Evolutionary conservation across 2,888 invertebrate genomes (phyloP), one percentile per base, ranked within the genome.

Genomic region (Lagria hirta): DNA sequence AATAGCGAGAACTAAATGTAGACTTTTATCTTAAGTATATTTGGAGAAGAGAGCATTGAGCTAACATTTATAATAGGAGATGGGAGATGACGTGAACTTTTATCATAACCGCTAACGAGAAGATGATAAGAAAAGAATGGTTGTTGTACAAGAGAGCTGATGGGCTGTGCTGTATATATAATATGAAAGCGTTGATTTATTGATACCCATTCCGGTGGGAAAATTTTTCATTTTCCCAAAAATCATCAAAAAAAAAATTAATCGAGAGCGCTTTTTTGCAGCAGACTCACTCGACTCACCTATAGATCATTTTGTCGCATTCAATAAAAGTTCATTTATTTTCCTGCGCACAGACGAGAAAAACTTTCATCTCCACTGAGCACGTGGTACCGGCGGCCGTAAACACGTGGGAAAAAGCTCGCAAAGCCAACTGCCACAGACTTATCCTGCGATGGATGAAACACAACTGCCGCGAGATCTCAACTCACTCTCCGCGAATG

Each of bases 381-480:
- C 64, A 65, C 65, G 68, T 66, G 65, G 55, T 49, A 45, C 44
- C 48, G 52, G 47, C 43, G n/a, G n/a, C n/a, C n/a, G n/a, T n/a
- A n/a, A n/a, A 51, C 64, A 64, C 64, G 64, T 64, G 64, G 46
- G 54, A 46, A 51, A 54, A 51, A 52, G 58, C 56, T 58, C 53
- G 52, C 57, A 56, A 56, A 56, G 54, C 58, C 59, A 63, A 60
- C 61, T 59, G 61, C 62, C 4, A 61, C 65, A 59, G 61, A 62
- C 61, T 59, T 51, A 54, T 58, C 61, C 59, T 53, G 48, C 59
- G 61, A 60, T 57, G 62, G 61, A 55, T 64, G 63, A 61, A 60
- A 63, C 65, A 65, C 62, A 63, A 68, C 68, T 68, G 66, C 60
- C 57, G 54, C 52, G 52, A 43, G 52, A 58, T 53, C 53, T 55